Evolutionary conservation across 2,888 invertebrate species (phyloP), one percentile per base, ranked within the genome.

Genomic region (Coenonympha arcania): DNA sequence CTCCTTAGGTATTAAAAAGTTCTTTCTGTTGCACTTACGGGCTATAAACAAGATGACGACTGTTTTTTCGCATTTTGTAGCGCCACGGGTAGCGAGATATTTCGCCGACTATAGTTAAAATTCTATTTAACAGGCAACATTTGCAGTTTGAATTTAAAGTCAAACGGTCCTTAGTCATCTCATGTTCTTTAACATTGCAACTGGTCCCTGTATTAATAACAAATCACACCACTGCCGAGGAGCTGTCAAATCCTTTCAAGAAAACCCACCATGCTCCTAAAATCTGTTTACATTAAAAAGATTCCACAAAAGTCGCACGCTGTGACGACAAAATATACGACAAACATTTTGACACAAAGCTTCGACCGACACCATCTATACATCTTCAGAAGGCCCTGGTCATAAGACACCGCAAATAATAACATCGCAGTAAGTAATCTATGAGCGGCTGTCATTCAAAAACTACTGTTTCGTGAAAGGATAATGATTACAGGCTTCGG

Each of bases 281-380:
- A 37, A 22, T 31, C 16, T n/a, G n/a, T n/a, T n/a, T n/a, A n/a
- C n/a, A n/a, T n/a, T 31, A 43, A 39, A 44, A 31, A 31, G 26
- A 39, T 36, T 40, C n/a, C n/a, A 41, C 43, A 48, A 53, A 55
- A 50, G 55, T 60, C 52, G 52, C 79, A 66, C 61, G 72, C 79
- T 76, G 78, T 41, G 75, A 56, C 54, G 54, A 66, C 67, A 68
- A 72, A 76, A n/a, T n/a, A n/a, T 67, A 67, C 58, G 61, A 50
- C 67, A 72, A 76, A 77, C 68, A 73, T 72, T 75, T 67, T 71
- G 68, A 70, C 68, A 69, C 67, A 71, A 73, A 65, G 59, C 60
- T 44, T 48, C 46, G 55, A 61, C 57, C 50, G 57, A 60, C 46
- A 31, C 39, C 42, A 64, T 61, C 61, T 60, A 62, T 54, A 56